Percentiles rank a stretch among this genome's conserved stretches.
Conservation (phyloP, 92 coral and sea anemone genomes). For the Paragorgia papillata region DNA sequence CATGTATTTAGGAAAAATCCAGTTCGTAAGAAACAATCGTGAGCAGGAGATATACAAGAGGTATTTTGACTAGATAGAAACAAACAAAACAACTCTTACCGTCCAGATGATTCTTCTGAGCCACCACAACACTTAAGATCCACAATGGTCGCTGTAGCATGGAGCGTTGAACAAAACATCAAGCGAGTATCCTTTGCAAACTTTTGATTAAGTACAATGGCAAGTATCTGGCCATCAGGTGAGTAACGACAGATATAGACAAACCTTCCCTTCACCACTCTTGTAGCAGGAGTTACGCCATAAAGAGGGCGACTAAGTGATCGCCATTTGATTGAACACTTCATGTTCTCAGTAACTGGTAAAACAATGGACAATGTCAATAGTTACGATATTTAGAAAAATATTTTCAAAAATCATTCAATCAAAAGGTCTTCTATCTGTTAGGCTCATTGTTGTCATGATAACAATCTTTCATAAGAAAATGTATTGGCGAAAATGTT, state of each 20-base stretch:
- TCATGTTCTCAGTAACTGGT: slow-evolving; percentile 14
- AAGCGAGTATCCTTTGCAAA: slow-evolving; percentile 76
- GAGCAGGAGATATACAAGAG: too few relatives aligned
- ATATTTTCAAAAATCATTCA: too few relatives aligned
- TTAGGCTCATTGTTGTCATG: too few relatives aligned
- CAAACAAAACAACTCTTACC: slow-evolving; percentile 60
- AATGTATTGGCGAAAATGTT: not conserved
- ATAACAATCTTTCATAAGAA: too few relatives aligned
- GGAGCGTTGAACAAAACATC: slow-evolving; percentile 76
- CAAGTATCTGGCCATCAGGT: slow-evolving; percentile 89
- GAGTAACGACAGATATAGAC: slow-evolving; percentile 75
- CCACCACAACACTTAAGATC: slow-evolving; percentile 92
- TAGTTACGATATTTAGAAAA: too few relatives aligned
- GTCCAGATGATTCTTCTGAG: slow-evolving; percentile 59
- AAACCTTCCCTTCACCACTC: slow-evolving; percentile 74
- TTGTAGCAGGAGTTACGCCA: slow-evolving; percentile 75
- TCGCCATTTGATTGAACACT: slow-evolving; percentile 72
- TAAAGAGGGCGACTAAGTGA: slow-evolving; percentile 70
- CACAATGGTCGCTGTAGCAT: slow-evolving; percentile 72
- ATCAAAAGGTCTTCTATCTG: too few relatives aligned
- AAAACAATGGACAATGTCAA: not conserved
- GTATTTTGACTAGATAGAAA: too few relatives aligned
- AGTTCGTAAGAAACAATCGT: too few relatives aligned
- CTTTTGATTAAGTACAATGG: slow-evolving; percentile 91
- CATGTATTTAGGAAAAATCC: too few relatives aligned